Base-by-base conservation (phyloP, 2,797 vertebrate genomes). In the Pseudocheirus occidentalis region DNA sequence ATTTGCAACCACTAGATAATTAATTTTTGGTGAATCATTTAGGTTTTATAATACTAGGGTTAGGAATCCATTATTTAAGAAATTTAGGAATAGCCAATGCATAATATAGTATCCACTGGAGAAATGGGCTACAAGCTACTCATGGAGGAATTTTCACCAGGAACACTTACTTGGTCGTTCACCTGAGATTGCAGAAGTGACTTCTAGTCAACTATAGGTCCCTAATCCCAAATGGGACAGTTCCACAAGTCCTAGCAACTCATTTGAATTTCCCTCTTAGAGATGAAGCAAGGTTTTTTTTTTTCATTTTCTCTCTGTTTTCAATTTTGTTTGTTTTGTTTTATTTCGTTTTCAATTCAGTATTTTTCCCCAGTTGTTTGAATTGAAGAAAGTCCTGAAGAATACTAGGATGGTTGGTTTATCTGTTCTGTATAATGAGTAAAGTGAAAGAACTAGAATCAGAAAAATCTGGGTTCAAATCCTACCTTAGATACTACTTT, bases 401-500 rank as follows among this genome's bases (percentile, higher is more conserved):
- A 81, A 81, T 81, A 81, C 18, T n/a, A 46, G 18, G 7, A 40
- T 21, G 1, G n/a, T 73, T 40, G 5, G 34, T 40, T 73, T 6
- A 16, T 73, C 40, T 18, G n/a, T 40, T 81, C 46, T 18, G n/a
- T 73, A 73, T n/a, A 73, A 21, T 24, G 18, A 81, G 7, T 40
- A 40, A 21, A 81, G 0, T 40, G n/a, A 81, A 81, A 81, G n/a
- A 40, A 13, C 31, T 66, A 40, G n/a, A 40, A 14, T 73, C 16
- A 73, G n/a, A 73, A 73, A 73, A n/a, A 40, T 9, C 2, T 7
- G 16, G 11, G 9, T 2, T 12, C 11, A 57, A 3, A 40, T 34
- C 29, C 52, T 2, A 28, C 52, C n/a, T 14, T 28, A 4, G 14
- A n/a, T 21, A 10, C 52, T 0, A 0, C 55, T 2, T 2, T 1